These are phyloP conservation scores for Eumerus sabulonum DNA, from an alignment of 2,888 invertebrate genomes.

Conservation along the genomic window DNA sequence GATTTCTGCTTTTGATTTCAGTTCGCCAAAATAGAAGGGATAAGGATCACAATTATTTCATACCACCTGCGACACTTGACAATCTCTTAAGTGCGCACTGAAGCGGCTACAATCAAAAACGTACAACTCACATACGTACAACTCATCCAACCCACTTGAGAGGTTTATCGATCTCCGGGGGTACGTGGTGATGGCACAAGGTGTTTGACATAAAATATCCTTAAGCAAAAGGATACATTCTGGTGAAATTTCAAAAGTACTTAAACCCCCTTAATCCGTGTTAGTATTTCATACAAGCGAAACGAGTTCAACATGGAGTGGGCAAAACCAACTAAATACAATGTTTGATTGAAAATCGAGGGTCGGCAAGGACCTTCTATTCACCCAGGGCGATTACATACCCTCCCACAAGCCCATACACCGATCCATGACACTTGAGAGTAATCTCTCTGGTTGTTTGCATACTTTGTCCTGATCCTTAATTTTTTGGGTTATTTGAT, in stretches of 20 bases:
- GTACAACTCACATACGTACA: neutral
- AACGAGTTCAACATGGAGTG: too few relatives aligned
- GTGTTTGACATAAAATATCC: neutral
- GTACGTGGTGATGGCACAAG: neutral
- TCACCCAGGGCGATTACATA: too few relatives aligned
- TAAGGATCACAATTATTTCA: too few relatives aligned
- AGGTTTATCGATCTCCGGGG: neutral
- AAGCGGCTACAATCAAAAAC: neutral
- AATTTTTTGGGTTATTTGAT: too few relatives aligned
- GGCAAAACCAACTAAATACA: too few relatives aligned
- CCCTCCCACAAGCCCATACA: too few relatives aligned
- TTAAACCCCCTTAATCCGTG: conserved; percentile 46
- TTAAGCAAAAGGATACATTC: neutral
- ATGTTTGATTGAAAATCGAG: neutral
- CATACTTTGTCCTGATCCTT: neutral
- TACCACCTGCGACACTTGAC: too few relatives aligned
- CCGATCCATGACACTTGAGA: too few relatives aligned
- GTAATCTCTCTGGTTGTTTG: too few relatives aligned
- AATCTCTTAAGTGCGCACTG: neutral
- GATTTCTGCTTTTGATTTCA: too few relatives aligned
- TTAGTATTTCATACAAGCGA: neutral
- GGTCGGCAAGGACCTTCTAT: too few relatives aligned
- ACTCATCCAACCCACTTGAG: neutral
- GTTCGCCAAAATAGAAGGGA: too few relatives aligned
- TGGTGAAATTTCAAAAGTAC: conserved; percentile 35